Evolutionary conservation across 1,140 invertebrate genomes (phyloP), one percentile per base, ranked within the genome.

Genomic region (Diplogasteroides magnus): DNA sequence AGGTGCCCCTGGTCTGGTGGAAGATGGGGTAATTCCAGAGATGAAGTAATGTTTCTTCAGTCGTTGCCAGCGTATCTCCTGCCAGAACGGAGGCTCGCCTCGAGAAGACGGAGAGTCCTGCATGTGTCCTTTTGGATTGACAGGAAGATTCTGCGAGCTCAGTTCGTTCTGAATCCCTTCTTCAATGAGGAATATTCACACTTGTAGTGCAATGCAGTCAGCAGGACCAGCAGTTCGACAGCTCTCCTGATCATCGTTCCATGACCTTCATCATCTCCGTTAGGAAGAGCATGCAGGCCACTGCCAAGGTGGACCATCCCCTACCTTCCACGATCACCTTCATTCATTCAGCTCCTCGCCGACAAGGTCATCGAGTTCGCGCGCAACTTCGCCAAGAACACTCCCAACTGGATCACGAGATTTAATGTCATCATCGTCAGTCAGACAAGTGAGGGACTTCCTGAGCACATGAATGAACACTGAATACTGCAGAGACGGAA

Each of bases 71-170:
- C 60, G 31, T 23, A 70, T 76, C 61, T 55, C 59, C 48, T 77
- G 75, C 48, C 57, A 63, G 19, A 77, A 76, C 31, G 68, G 68
- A 32, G 75, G 74, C n/a, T 69, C 63, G 15, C 32, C 71, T 14
- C 28, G 55, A 31, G 60, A 64, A 31, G 63, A 62, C 27, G 28
- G 63, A 37, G 59, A 62, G n/a, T 31, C n/a, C 23, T 77, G 75
- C 60, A 48, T 67, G 25, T 77, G 75, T 58, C 67, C 71, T 3
- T 27, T 32, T 25, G 71, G 71, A 57, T 55, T 72, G 59, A 61
- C 57, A 32, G 75, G 75, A 58, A 60, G 66, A n/a, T 77, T 76
- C 66, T 77, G 75, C 61, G 74, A 77, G 66, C 58, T 72, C n/a
- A 61, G 64, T 77, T 68, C 3, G 55, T 27, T 23, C 1, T 48